Evolutionary conservation across 1,140 invertebrate species (phyloP), one percentile per base, ranked within the genome.

Genomic region (Diabrotica undecimpunctata): DNA sequence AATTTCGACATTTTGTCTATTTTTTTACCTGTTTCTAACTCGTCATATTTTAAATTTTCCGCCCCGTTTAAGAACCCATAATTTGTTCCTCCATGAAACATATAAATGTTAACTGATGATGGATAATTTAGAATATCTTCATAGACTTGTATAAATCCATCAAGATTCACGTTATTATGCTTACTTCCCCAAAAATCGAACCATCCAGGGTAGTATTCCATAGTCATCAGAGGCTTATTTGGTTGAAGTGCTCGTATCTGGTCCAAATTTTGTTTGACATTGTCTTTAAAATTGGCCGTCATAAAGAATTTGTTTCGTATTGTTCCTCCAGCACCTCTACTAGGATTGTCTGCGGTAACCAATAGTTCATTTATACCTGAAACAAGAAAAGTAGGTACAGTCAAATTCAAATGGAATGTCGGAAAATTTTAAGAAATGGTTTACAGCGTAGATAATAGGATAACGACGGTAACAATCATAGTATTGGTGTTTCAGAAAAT

Each of bases 1-100:
- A n/a, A n/a, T n/a, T n/a, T n/a, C n/a, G n/a, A n/a, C n/a, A n/a
- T n/a, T n/a, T n/a, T n/a, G n/a, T n/a, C n/a, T 25, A 25, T 25
- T 25, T 25, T 25, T 25, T 55, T 38, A 62, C 61, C 61, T 62
- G 39, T 12, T 8, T 64, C 13, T 0, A 36, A 11, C 11, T 64
- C 53, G 35, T 56, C 37, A 25, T 41, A 57, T 37, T 57, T 57
- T 37, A 13, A 38, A 9, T 52, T 56, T 9, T 37, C 50, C 3
- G 84, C 83, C 35, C 88, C 88, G 67, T 84, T 83, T 75, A 85
- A 83, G 70, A 88, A 90, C 6, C 86, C 88, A 74, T 87, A 90
- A 74, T 83, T 88, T 2, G 88, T 88, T 11, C 88, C 88, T 7
- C 88, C 88, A 72, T 86, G 84, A 68, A 89, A 87, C 87, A 89